Base-by-base conservation (phyloP, 2,888 invertebrate species). In the Aphidoletes aphidimyza region DNA sequence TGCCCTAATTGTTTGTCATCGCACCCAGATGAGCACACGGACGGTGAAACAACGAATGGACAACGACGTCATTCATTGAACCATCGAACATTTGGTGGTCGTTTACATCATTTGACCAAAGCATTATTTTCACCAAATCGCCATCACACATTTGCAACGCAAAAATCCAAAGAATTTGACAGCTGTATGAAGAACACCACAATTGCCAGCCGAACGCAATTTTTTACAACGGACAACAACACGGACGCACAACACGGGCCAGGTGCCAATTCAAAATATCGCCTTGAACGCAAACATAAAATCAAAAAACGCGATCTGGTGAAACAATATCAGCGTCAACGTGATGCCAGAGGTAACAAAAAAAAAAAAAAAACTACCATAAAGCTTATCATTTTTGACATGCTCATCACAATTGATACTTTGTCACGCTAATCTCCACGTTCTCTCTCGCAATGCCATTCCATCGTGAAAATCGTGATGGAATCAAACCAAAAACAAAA, bases 221-320 rank as follows among this genome's bases (percentile, higher is more conserved):
- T 54, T 19, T 54, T 59, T 78, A 5, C 11, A 78, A 59, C 34
- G 34, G 22, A 83, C n/a, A n/a, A n/a, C n/a, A n/a, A n/a, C n/a
- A n/a, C n/a, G n/a, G n/a, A n/a, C n/a, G n/a, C n/a, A n/a, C n/a
- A n/a, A n/a, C n/a, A n/a, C n/a, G n/a, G n/a, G 36, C 45, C 45
- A 83, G 59, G 83, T 69, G 47, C 85, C 83, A 36, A 47, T 85
- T 83, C 86, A 42, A 86, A 86, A 84, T 87, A 85, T 81, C 85
- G 85, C 45, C 85, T 86, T 83, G 87, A 87, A 84, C 86, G 86
- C 30, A 86, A 86, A 84, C 86, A 86, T 59, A 86, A 86, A 86
- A 69, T 87, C 39, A 86, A 86, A 84, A 87, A 87, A 85, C 86
- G 86, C 49, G 87, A 87, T 85, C 84, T 87, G 85, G 84, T 86